A percentile compares a stretch with the other conserved stretches of the same genome.
Conservation (phyloP, 2,888 invertebrate genomes). For the Xestia ashworthii region DNA sequence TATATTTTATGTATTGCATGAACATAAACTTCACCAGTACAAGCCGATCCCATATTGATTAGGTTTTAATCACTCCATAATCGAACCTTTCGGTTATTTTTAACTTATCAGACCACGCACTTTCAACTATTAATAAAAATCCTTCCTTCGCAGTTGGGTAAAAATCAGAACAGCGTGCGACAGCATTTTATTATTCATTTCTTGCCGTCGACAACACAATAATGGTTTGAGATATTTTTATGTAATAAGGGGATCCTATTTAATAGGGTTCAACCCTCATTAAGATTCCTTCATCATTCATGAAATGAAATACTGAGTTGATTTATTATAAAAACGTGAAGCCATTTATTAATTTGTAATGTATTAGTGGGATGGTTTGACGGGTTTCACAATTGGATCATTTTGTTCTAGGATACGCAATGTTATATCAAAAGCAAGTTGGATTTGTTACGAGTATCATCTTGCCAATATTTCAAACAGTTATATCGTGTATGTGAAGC, state of each 20-base stretch:
- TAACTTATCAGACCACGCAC: background rate
- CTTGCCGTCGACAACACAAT: background rate
- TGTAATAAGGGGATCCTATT: background rate
- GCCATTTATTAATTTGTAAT: too few relatives aligned
- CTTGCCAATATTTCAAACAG: background rate
- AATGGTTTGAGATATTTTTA: constrained; percentile 8
- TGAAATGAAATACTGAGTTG: constrained; percentile 29
- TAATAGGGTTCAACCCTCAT: constrained; percentile 36
- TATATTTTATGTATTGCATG: background rate
- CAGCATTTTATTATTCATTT: background rate
- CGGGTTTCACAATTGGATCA: background rate
- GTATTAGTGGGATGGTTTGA: background rate
- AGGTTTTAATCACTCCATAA: background rate
- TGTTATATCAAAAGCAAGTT: background rate
- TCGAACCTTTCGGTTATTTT: background rate
- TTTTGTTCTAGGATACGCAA: background rate
- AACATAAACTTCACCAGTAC: background rate
- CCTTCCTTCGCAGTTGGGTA: too few relatives aligned
- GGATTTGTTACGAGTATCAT: background rate
- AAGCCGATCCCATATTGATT: background rate
- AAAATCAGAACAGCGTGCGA: background rate
- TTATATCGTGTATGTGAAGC: background rate
- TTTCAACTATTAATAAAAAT: background rate
- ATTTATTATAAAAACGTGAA: constrained; percentile 8
- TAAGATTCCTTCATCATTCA: constrained; percentile 21